phyloP scores from a whole-genome alignment of 2,888 invertebrate species.

The Tetheella fluctuosa region DNA sequence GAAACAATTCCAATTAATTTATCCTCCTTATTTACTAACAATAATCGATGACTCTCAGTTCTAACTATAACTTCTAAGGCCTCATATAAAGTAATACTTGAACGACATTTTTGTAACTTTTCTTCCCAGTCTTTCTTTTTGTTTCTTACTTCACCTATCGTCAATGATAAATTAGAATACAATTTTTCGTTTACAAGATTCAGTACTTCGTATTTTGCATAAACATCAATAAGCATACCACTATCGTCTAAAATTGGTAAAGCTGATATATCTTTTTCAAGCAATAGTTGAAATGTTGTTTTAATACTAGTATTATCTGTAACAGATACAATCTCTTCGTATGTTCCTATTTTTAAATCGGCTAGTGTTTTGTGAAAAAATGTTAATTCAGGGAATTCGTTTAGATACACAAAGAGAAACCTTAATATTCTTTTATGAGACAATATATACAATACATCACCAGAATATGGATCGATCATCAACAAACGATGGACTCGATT shows the following conservation, averaged over 20 bases:
- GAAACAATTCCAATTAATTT: constrained; percentile 79
- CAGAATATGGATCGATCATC: constrained; percentile 70
- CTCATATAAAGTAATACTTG: constrained; percentile 92
- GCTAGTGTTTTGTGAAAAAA: constrained; percentile 75
- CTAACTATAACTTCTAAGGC: constrained; percentile 96
- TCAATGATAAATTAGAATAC: constrained; percentile 94
- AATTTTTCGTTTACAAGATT: constrained; percentile 97
- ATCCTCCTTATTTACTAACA: constrained; percentile 79
- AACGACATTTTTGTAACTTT: constrained; percentile 94
- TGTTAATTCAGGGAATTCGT: constrained; percentile 79
- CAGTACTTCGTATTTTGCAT: constrained; percentile 81
- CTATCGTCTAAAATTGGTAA: constrained; percentile 74
- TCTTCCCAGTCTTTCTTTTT: constrained; percentile 96
- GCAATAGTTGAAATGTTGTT: constrained; percentile 71
- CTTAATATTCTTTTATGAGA: constrained; percentile 79
- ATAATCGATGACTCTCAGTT: constrained; percentile 89
- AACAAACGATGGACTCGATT: constrained; percentile 76
- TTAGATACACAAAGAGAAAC: constrained; percentile 78
- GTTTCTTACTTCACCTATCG: constrained; percentile 93
- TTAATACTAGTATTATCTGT: constrained; percentile 72
- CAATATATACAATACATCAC: constrained; percentile 76
- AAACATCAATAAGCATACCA: constrained; percentile 72
- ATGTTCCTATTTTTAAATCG: constrained; percentile 78
- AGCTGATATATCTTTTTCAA: constrained; percentile 78
- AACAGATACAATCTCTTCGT: constrained; percentile 71